Conservation (phyloP, 2,888 invertebrate species). For the Yponomeuta evonymella region DNA sequence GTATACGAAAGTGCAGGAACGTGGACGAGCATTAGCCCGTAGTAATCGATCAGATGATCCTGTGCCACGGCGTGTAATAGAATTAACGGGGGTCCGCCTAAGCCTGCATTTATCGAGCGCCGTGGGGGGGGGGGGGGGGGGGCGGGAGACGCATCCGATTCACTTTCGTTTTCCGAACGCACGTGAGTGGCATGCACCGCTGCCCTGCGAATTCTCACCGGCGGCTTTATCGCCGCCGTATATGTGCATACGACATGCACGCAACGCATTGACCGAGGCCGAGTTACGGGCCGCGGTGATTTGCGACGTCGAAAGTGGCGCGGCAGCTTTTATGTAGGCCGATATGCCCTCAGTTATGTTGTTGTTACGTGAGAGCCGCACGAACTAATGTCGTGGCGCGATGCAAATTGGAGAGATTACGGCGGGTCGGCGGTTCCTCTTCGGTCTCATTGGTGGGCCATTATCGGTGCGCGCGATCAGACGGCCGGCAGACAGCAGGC, state of each 20-base stretch:
- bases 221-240: conserved; percentile 68
- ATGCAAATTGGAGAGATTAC: conserved; percentile 23
- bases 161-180: conserved; percentile 68
- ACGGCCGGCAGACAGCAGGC: conserved; percentile 65
- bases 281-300: conserved; percentile 68
- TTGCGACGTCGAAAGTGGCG: conserved; percentile 75
- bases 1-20: conserved; percentile 42
- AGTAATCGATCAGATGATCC: conserved; percentile 14
- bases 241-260: conserved; percentile 72
- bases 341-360: conserved; percentile 61
- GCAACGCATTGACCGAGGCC: conserved; percentile 73
- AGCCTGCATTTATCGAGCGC: conserved; percentile 61
- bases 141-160: conserved; percentile 66
- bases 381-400: not conserved
- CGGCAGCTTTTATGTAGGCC: conserved; percentile 73
- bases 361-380: conserved; percentile 52
- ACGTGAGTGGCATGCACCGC: conserved; percentile 68
- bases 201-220: conserved; percentile 68
- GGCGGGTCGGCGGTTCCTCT: conserved; percentile 43
- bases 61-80: conserved; percentile 61
- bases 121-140: no score
- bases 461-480: conserved; percentile 66
- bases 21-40: not conserved
- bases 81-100: conserved; percentile 62
- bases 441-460: conserved; percentile 61